phyloP scores from a whole-genome alignment of 2,113 vertebrate genomes.

The Tachysurus vachellii region DNA sequence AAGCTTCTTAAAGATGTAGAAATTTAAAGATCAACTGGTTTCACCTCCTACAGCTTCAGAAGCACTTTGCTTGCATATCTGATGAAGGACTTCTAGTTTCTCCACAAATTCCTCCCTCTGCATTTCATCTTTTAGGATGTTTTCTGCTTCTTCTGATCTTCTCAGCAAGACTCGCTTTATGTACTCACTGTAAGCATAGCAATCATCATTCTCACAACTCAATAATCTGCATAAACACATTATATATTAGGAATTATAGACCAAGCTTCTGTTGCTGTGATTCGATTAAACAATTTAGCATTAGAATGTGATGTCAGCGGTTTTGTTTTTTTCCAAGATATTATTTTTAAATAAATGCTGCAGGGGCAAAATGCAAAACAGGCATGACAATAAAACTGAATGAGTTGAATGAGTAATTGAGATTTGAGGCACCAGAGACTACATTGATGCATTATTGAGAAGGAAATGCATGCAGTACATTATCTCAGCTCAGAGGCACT shows the following conservation, averaged over 20 bases:
- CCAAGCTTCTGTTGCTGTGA: constrained; percentile 55
- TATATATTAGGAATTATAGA: constrained; percentile 58
- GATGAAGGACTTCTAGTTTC: not conserved
- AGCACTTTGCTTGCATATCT: not conserved
- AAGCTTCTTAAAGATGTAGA: not conserved
- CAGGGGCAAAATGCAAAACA: constrained; percentile 25
- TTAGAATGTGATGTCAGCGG: constrained; percentile 51
- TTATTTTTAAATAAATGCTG: constrained; percentile 39
- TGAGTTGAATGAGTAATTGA: constrained; percentile 3
- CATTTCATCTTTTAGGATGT: constrained; percentile 2
- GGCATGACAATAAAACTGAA: not conserved
- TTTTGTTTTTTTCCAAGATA: constrained; percentile 21
- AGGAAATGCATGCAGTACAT: constrained; percentile 38
- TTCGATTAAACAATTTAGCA: constrained; percentile 54
- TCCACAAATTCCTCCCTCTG: not conserved
- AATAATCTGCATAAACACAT: constrained; percentile 54
- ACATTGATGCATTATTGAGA: constrained; percentile 54
- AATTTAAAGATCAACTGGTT: not conserved
- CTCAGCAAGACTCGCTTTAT: constrained; percentile 14
- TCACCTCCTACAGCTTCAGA: not conserved
- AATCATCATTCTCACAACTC: not conserved
- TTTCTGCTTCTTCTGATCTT: not conserved
- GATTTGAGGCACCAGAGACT: constrained; percentile 32
- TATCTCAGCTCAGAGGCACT: constrained; percentile 37
- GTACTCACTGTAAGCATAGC: constrained; percentile 27